Conservation (phyloP, 2,888 invertebrate species). For the Nephrotoma appendiculata region DNA sequence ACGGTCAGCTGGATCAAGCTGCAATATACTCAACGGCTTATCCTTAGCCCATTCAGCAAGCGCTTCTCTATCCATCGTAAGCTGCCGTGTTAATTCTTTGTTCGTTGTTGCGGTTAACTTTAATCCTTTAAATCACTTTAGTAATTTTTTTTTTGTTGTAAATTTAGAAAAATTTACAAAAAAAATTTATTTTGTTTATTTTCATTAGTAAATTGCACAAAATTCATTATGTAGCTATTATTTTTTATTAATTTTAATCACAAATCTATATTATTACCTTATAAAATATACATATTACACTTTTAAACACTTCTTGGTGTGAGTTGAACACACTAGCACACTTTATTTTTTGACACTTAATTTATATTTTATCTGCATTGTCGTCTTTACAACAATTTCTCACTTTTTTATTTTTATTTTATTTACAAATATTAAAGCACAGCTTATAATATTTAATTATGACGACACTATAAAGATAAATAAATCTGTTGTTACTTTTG, state of each 20-base stretch:
- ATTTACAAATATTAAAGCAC: background rate
- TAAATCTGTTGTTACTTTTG: background rate
- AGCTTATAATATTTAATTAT: background rate
- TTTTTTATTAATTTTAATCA: background rate
- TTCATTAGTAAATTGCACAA: background rate
- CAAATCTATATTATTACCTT: background rate
- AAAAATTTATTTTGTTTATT: background rate
- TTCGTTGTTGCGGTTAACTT: background rate
- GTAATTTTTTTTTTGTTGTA: background rate
- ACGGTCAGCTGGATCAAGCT: constrained; percentile 93
- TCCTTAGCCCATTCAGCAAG: constrained; percentile 94
- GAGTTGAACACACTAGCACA: background rate
- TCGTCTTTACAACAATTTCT: background rate
- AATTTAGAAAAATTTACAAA: background rate
- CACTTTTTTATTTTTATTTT: background rate
- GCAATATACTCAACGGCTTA: constrained; percentile 88
- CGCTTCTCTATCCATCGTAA: constrained; percentile 39
- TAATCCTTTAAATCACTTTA: background rate
- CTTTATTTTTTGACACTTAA: background rate
- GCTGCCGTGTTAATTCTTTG: background rate
- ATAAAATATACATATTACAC: background rate
- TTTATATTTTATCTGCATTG: background rate
- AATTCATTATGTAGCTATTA: background rate
- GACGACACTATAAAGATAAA: background rate
- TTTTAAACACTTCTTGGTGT: background rate